These are phyloP conservation scores for Gonatopus flavifemur DNA, from an alignment of 1,140 invertebrate genomes.

Conservation along the genomic window DNA sequence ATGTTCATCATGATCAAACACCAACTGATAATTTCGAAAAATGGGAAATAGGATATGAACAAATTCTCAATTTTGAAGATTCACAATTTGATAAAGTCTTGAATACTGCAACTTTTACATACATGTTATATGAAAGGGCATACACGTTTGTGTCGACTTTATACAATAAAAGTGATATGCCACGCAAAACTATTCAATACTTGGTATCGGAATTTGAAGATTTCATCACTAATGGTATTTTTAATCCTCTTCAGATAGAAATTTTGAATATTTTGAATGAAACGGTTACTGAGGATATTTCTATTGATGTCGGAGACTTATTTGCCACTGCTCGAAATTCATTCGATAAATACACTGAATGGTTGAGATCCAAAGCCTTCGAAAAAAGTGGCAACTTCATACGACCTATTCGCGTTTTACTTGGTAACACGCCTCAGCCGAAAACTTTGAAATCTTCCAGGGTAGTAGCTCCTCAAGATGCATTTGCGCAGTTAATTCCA, in stretches of 20 bases:
- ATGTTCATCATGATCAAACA: background rate
- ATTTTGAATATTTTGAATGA: no score
- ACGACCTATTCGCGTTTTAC: background rate
- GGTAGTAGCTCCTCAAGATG: background rate
- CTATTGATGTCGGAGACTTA: no score
- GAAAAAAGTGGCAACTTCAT: background rate
- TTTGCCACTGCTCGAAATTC: no score
- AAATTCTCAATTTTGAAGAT: background rate
- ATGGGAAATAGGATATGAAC: background rate
- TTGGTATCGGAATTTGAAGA: background rate
- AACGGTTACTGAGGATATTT: background rate
- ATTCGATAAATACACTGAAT: background rate
- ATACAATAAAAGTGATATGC: background rate
- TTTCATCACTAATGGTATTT: background rate
- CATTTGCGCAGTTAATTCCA: background rate
- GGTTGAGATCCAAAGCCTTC: background rate
- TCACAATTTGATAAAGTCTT: background rate
- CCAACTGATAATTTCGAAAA: background rate
- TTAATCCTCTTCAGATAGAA: no score
- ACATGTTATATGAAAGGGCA: background rate
- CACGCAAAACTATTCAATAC: background rate
- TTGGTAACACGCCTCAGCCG: background rate
- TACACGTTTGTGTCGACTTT: background rate
- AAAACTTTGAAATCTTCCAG: background rate
- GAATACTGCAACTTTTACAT: background rate